Evolutionary conservation across 2,888 invertebrate genomes (phyloP).

Genomic region (Pachydiplax longipennis): DNA sequence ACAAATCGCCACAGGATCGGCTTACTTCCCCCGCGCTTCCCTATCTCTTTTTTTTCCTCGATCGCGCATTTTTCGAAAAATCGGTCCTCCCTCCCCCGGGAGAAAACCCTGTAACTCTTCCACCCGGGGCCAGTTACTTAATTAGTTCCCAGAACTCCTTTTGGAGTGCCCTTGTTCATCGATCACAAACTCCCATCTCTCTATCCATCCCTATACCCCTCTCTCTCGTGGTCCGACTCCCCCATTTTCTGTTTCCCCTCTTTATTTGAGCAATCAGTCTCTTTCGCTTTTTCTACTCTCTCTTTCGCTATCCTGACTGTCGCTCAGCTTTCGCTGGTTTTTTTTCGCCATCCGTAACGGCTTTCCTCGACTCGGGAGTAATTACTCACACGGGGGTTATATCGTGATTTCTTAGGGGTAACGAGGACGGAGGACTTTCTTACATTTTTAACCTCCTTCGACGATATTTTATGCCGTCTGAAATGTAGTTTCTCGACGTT

Average conservation of each 20-base stretch:
- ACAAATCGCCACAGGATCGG: neutral
- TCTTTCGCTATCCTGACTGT: neutral
- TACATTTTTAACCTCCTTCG: no score
- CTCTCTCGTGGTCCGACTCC: neutral
- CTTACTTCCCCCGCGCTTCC: neutral
- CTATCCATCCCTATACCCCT: neutral
- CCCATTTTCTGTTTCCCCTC: neutral
- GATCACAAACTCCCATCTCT: constrained; percentile 5
- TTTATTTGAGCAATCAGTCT: neutral
- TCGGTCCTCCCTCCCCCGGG: neutral
- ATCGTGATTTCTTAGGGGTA: no score
- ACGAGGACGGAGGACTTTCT: no score
- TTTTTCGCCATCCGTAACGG: neutral
- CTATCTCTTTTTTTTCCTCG: neutral
- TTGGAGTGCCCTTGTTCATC: constrained; percentile 36
- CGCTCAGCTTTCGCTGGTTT: neutral
- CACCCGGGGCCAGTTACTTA: constrained; percentile 15
- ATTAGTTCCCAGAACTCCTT: constrained; percentile 38
- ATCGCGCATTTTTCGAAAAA: neutral
- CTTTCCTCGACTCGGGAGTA: no score
- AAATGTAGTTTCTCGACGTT: no score
- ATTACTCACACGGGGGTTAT: no score
- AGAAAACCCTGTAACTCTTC: constrained; percentile 1
- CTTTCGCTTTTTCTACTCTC: neutral
- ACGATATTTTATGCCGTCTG: no score